Base-by-base conservation (phyloP, 53 echinoderm and acorn worm genomes). In the Holothuria leucospilota region DNA sequence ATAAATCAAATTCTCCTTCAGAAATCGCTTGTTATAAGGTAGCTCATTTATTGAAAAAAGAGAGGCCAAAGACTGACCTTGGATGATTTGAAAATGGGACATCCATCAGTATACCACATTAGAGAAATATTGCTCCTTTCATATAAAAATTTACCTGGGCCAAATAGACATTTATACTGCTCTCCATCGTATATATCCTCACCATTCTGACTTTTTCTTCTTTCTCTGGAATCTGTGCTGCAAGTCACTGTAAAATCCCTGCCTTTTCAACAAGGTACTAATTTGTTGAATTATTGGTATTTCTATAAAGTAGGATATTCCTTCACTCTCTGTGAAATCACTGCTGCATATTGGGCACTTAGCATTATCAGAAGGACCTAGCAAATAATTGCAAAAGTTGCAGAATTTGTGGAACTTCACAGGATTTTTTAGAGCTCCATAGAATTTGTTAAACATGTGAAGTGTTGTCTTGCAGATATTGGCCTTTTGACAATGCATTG, bases 31-130 rank as follows among this genome's bases (percentile, higher is more conserved):
- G 21, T 46, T 41, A 25, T 77, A 77, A 9, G 77, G 77, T 40
- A 77, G 25, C 40, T 77, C 77, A 77, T 77, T 77, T 18, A 77
- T 46, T 14, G 26, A 20, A 52, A 77, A 46, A 21, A 75, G 18
- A 75, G 20, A 8, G 77, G 77, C 77, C 77, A 75, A 26, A 75
- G 13, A 15, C 14, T 15, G 20, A 75, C 6, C 24, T 42, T 75
- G 6, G 77, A 51, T 9, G 56, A 75, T 21, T 75, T 75, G 30
- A 75, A 75, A 46, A 75, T 20, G 13, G 53, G 77, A 21, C 20
- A 20, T 0, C 77, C 77, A 75, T 75, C 77, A 12, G 77, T 77
- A 23, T 77, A 77, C 77, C 49, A 6, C 20, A 46, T 51, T 21
- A 52, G 21, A 51, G 34, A 0, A 77, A 51, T 38, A 7, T 77